Conservation (phyloP, 2,797 vertebrate species). For the Echiichthys vipera region DNA sequence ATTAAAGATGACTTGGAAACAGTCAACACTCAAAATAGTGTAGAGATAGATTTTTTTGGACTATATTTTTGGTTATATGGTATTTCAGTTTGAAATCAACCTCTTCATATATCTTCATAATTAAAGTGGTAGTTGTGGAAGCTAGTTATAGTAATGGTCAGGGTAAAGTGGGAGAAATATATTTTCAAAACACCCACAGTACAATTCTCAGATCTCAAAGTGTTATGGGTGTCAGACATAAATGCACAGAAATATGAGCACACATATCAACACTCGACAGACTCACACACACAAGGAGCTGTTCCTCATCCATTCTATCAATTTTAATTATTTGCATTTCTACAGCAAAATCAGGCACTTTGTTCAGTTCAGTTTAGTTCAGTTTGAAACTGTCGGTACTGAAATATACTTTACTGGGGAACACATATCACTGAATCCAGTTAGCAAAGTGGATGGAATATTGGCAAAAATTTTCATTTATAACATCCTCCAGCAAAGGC, state of each 20-base stretch:
- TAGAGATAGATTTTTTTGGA: not conserved
- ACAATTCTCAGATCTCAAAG: conserved; percentile 35
- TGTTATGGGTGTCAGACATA: conserved; percentile 37
- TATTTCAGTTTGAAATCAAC: conserved; percentile 36
- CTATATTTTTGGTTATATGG: conserved; percentile 7
- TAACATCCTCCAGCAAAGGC: conserved; percentile 99
- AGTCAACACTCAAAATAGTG: conserved; percentile 14
- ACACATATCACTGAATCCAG: conserved; percentile 96
- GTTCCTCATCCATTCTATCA: conserved; percentile 41
- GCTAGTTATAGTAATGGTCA: conserved; percentile 2
- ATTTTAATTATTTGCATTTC: conserved; percentile 45
- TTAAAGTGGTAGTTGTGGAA: not conserved
- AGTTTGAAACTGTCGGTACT: conserved; percentile 37
- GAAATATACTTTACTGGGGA: conserved; percentile 67
- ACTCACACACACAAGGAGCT: conserved; percentile 26
- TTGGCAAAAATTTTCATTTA: conserved; percentile 99
- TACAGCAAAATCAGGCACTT: conserved; percentile 48
- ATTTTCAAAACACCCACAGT: conserved; percentile 17
- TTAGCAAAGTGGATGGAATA: conserved; percentile 96
- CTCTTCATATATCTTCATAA: not conserved
- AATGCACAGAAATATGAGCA: conserved; percentile 36
- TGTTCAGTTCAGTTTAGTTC: conserved; percentile 30
- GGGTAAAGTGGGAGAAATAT: not conserved
- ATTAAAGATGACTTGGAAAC: not conserved
- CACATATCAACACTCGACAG: conserved; percentile 39